Evolutionary conservation across 2,797 vertebrate species (phyloP).

Genomic region (Gallinago nigripennis): DNA sequence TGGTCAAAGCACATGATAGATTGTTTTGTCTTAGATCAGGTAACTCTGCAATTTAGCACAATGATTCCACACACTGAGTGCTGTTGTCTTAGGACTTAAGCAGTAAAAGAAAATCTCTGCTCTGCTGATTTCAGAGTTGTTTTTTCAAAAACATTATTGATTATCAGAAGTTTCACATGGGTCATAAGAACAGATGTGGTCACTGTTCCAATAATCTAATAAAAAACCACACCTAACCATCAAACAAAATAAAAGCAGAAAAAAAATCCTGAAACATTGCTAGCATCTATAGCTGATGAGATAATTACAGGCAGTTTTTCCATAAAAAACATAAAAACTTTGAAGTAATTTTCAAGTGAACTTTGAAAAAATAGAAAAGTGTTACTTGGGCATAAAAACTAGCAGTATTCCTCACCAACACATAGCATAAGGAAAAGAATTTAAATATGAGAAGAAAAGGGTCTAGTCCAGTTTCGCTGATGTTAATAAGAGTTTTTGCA

Average conservation of each 20-base stretch:
- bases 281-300: background rate
- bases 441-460: background rate
- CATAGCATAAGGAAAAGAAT: background rate
- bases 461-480: background rate
- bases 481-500: background rate
- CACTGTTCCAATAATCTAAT: background rate
- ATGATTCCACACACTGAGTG: background rate
- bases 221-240: background rate
- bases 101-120: background rate
- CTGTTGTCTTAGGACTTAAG: background rate
- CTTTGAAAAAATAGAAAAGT: background rate
- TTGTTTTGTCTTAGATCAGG: background rate
- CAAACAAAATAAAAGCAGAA: background rate
- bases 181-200: background rate
- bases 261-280: background rate
- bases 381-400: background rate
- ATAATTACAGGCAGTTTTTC: background rate
- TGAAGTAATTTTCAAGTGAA: background rate
- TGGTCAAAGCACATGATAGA: background rate
- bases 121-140: background rate
- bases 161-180: background rate
- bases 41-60: background rate
- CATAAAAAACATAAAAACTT: background rate
- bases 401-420: background rate
- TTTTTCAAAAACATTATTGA: background rate